Evolutionary conservation across 2,888 invertebrate genomes (phyloP), one percentile per base, ranked within the genome.

Genomic region (Parthenolecanium corni): DNA sequence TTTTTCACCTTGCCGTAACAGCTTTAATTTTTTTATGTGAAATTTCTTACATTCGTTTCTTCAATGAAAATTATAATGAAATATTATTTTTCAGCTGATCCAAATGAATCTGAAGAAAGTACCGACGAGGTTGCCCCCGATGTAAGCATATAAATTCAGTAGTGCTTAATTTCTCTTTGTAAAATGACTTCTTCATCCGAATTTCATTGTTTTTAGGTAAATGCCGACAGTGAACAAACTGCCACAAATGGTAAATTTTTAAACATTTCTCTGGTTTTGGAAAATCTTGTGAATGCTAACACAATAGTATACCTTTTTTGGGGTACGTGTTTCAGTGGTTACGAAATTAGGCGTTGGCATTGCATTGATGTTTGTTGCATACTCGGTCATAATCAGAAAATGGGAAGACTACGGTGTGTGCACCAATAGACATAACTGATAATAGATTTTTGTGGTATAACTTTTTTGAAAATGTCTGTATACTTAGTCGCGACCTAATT

Each of bases 331-430:
- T 67, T 74, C 85, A 89, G 89, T 88, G 82, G 84, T 85, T 77
- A 83, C 87, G 79, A 89, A 87, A 80, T 80, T 89, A 78, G 82
- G 82, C 76, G 84, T 89, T 76, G 89, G 89, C 75, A 81, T 85
- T 75, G 86, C 87, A 73, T 81, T 89, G 74, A 82, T 88, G 76
- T 80, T 84, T 75, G 87, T 88, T 74, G 89, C 89, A 72, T 86
- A 88, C 78, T 83, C 86, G 76, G 86, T 89, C 74, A 82, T 89
- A 76, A 82, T 86, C 76, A 85, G 84, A 78, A 82, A 83, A 76
- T 80, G 80, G 79, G 80, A 81, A 73, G 80, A 66, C 64, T 67
- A 82, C 75, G 84, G 85, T 85, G 82, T 80, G 82, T 82, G 58
- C n/a, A 21, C 53, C 44, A 63, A 63, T 53, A 36, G 40, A 40